phyloP scores from a whole-genome alignment of 1,140 invertebrate species.

The Psix sp. region DNA sequence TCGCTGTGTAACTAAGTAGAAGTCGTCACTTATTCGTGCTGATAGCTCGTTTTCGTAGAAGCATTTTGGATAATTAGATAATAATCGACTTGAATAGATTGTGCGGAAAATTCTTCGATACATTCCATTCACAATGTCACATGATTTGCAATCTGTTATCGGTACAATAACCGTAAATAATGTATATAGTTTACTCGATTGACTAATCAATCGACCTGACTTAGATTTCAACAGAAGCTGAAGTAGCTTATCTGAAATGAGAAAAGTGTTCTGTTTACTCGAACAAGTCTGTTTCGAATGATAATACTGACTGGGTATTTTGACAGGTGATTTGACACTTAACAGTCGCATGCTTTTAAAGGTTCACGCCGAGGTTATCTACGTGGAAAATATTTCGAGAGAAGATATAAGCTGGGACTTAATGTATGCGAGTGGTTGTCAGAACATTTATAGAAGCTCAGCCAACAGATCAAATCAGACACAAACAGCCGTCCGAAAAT shows the following conservation, averaged over 20 bases:
- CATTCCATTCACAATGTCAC: constrained; percentile 37
- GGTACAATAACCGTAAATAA: too few species aligned
- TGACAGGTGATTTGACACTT: constrained; percentile 33
- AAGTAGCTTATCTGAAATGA: constrained; percentile 11
- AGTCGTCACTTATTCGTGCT: constrained; percentile 38
- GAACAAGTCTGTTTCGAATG: background rate
- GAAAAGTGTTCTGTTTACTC: constrained; percentile 4
- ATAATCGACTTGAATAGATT: constrained; percentile 30
- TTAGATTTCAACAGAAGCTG: constrained; percentile 13
- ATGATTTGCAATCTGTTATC: too few species aligned
- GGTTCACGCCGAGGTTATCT: constrained; percentile 22
- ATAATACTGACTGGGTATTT: constrained; percentile 27
- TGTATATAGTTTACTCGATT: too few species aligned
- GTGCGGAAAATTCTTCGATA: constrained; percentile 20
- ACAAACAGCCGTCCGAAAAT: too few species aligned
- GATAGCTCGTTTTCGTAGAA: constrained; percentile 38
- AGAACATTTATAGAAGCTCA: constrained; percentile 1
- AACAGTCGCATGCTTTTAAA: constrained; percentile 19
- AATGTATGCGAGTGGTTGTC: too few species aligned
- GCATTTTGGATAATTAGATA: constrained; percentile 54
- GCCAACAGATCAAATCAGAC: too few species aligned
- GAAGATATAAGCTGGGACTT: too few species aligned
- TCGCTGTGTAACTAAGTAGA: constrained; percentile 57
- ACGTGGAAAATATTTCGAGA: too few species aligned
- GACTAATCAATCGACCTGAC: too few species aligned